A percentile compares a stretch with the other conserved stretches of the same genome.
Conservation (phyloP, 2,113 vertebrate species). For the Acrocephalus arundinaceus region DNA sequence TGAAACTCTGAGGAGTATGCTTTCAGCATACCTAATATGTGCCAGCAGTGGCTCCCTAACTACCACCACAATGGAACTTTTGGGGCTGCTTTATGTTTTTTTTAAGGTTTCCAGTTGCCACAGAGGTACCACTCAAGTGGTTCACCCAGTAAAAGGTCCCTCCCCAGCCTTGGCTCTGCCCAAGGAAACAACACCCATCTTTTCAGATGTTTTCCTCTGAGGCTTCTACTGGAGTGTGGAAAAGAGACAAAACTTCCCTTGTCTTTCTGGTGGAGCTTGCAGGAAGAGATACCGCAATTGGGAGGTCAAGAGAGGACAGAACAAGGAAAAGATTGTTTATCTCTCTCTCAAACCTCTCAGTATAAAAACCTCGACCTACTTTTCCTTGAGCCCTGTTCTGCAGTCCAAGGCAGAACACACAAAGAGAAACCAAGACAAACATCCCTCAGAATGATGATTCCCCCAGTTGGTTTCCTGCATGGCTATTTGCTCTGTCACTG, state of each 20-base stretch:
- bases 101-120: not conserved
- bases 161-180: not conserved
- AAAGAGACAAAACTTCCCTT: not conserved
- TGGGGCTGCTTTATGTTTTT: not conserved
- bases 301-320: not conserved
- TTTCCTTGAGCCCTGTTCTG: not conserved
- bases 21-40: not conserved
- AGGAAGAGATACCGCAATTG: not conserved
- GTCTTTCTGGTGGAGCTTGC: not conserved
- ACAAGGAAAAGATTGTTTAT: not conserved
- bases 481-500: not conserved
- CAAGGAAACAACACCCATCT: not conserved
- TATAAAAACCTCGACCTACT: not conserved
- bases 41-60: not conserved
- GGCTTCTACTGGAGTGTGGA: not conserved
- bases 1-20: not conserved
- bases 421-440: conserved; percentile 11
- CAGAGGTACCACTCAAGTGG: not conserved
- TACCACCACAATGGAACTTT: not conserved
- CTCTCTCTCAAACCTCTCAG: not conserved
- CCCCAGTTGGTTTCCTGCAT: not conserved
- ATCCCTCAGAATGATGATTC: not conserved
- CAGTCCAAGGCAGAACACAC: not conserved
- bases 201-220: not conserved
- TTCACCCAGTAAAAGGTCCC: not conserved